These are phyloP conservation scores for Sebastes kiyomatsui DNA, from an alignment of 2,797 vertebrate genomes.

Conservation along the genomic window DNA sequence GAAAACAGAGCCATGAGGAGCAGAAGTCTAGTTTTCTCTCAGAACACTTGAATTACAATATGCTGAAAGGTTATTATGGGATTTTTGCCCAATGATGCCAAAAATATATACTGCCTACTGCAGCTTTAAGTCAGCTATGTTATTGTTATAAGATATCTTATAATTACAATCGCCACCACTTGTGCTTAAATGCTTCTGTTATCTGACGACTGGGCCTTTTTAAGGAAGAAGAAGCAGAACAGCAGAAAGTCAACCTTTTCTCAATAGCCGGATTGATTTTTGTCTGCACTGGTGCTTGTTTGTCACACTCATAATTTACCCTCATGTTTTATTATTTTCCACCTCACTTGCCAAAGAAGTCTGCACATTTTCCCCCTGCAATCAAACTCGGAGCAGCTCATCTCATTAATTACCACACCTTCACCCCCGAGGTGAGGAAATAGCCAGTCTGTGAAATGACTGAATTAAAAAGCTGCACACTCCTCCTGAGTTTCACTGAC, in stretches of 20 bases:
- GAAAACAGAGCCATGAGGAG: no score
- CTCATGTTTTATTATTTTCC: slow-evolving; percentile 8
- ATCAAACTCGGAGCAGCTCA: slow-evolving; percentile 19
- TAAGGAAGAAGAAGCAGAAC: not conserved
- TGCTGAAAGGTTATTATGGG: no score
- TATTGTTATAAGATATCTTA: not conserved
- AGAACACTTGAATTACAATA: no score
- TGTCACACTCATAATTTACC: slow-evolving; percentile 7
- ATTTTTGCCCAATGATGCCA: no score
- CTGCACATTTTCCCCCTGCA: not conserved
- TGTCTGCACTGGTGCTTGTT: not conserved
- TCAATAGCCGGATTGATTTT: slow-evolving; percentile 11
- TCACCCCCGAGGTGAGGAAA: not conserved
- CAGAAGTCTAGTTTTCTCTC: no score
- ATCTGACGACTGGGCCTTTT: not conserved
- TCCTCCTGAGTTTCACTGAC: not conserved
- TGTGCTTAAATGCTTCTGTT: not conserved
- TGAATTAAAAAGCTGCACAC: not conserved
- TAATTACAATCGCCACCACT: not conserved
- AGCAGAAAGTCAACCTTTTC: not conserved
- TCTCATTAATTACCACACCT: slow-evolving; percentile 28
- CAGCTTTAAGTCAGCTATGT: not conserved
- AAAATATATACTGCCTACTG: no score
- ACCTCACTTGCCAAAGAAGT: not conserved
- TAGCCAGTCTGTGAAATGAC: not conserved